phyloP scores from a whole-genome alignment of 2,888 invertebrate genomes.

The Andrena chrysosceles region DNA sequence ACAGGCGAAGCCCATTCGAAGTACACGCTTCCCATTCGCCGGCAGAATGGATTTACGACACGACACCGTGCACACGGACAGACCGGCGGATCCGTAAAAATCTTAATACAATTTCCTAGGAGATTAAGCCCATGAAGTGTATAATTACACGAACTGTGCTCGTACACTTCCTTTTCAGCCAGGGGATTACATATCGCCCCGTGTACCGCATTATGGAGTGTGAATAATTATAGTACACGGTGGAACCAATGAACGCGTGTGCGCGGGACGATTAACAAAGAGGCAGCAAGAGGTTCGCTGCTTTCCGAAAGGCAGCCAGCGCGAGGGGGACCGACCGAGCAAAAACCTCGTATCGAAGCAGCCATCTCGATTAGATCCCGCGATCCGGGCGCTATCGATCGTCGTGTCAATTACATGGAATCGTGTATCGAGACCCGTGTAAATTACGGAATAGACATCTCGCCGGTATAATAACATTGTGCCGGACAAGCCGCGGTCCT shows the following conservation, averaged over 20 bases:
- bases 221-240: conserved; percentile 70
- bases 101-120: conserved; percentile 72
- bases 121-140: conserved; percentile 68
- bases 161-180: conserved; percentile 61
- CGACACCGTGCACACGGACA: conserved; percentile 1
- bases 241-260: conserved; percentile 53
- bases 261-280: conserved; percentile 56
- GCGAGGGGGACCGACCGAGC: conserved; percentile 1
- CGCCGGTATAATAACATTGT: conserved; percentile 21
- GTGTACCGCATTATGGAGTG: conserved; percentile 63
- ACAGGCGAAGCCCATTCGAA: conserved; percentile 20
- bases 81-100: conserved; percentile 51
- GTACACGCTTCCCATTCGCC: conserved; percentile 32
- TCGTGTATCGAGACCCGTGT: conserved; percentile 40
- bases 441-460: conserved; percentile 50
- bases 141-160: conserved; percentile 66
- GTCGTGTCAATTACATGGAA: conserved; percentile 50
- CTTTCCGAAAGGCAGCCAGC: conserved; percentile 51
- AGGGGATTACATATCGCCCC: conserved; percentile 67
- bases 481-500: neutral
- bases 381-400: conserved; percentile 42
- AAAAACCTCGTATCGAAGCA: conserved; percentile 25
- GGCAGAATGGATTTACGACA: conserved; percentile 45
- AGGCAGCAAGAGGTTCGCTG: conserved; percentile 40
- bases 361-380: conserved; percentile 35